Evolutionary conservation across 2,797 vertebrate genomes (phyloP).

Genomic region (Macropus fuliginosus): DNA sequence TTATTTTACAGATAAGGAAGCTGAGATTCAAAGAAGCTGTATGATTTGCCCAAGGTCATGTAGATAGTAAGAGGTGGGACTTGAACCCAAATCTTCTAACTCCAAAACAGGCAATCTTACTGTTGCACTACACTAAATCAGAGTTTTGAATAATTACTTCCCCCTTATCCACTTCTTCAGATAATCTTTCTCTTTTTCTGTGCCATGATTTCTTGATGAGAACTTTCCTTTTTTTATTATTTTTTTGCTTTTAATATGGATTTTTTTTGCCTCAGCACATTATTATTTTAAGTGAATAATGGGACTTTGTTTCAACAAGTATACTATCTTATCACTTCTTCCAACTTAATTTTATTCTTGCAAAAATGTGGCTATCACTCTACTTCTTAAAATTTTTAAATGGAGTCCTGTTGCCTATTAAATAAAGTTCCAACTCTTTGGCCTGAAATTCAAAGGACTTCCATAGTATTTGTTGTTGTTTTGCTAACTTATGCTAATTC

Average conservation of each 20-base stretch:
- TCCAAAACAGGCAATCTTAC: not conserved
- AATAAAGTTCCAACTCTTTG: not conserved
- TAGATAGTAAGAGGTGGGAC: not conserved
- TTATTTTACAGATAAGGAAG: not conserved
- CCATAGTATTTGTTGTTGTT: not conserved
- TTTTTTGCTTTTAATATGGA: not conserved
- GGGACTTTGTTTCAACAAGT: not conserved
- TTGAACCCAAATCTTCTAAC: not conserved
- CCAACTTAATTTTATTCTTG: not conserved
- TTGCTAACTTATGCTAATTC: not conserved
- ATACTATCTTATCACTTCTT: not conserved
- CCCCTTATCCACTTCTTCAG: not conserved
- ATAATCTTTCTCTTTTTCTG: not conserved
- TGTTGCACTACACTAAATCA: not conserved
- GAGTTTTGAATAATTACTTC: not conserved
- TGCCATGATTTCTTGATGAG: not conserved
- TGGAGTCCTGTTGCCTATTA: not conserved
- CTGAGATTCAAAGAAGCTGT: not conserved
- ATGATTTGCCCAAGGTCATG: not conserved
- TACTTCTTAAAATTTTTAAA: not conserved
- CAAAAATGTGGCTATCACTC: not conserved
- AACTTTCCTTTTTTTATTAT: not conserved
- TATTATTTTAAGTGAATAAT: not conserved
- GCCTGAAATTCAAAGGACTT: not conserved
- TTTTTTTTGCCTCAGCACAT: not conserved